phyloP scores from a whole-genome alignment of 35 echinoderm and acorn worm species.

The Apostichopus parvimensis region DNA sequence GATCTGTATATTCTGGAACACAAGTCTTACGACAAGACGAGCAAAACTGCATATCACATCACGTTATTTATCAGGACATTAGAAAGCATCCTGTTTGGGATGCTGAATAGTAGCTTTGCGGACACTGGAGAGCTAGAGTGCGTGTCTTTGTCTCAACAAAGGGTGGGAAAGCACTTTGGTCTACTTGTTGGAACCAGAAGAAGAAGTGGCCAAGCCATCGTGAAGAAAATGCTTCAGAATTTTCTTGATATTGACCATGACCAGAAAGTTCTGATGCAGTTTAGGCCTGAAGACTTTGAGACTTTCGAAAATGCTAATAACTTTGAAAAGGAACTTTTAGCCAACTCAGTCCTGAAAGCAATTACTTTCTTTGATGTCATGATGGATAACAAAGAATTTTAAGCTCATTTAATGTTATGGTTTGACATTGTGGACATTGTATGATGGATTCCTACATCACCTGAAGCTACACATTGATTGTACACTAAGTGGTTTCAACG shows the following conservation, averaged over 20 bases:
- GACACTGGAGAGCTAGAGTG: constrained; percentile 60
- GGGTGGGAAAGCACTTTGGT: constrained; percentile 77
- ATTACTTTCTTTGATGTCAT: constrained; percentile 72
- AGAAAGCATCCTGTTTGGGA: constrained; percentile 64
- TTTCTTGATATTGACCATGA: not conserved
- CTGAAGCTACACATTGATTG: too few species aligned
- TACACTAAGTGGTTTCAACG: too few species aligned
- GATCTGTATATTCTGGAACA: constrained; percentile 87
- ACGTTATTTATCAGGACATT: constrained; percentile 66
- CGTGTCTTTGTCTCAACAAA: constrained; percentile 60
- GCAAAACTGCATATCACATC: constrained; percentile 61
- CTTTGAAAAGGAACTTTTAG: constrained; percentile 72
- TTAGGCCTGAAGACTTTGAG: constrained; percentile 46
- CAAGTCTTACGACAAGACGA: constrained; percentile 59
- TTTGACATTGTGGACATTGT: too few species aligned
- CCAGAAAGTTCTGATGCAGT: constrained; percentile 24
- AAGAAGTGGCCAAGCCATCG: constrained; percentile 68
- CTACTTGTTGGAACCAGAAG: constrained; percentile 66
- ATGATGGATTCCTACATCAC: too few species aligned
- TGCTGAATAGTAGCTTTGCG: constrained; percentile 51
- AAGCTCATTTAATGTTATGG: not conserved
- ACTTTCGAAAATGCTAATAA: constrained; percentile 56
- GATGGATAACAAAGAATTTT: constrained; percentile 46
- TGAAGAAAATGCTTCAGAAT: constrained; percentile 49
- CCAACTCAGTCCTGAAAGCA: constrained; percentile 77